Evolutionary conservation across 2,888 invertebrate species (phyloP), one percentile per base, ranked within the genome.

Genomic region (Trachelus stipa): DNA sequence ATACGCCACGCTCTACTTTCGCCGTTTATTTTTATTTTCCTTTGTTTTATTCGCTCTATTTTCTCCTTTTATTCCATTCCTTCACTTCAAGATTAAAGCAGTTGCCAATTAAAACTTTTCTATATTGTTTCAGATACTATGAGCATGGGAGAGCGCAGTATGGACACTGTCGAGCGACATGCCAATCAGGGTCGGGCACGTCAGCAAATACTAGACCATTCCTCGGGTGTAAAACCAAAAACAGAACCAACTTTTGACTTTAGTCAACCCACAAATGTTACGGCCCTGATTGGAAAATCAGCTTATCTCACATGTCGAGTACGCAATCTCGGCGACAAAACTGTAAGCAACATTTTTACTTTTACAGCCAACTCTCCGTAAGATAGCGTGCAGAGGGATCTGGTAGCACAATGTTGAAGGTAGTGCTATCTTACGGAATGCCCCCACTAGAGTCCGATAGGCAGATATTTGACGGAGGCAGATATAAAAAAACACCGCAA

Each of bases 231-330:
- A 76, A 90, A 90, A 81, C 78, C 87, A 76, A 91, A 90, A 80
- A 84, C 85, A n/a, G 91, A 91, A 78, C 91, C 91, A 11, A 88
- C 88, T 75, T 91, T 91, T 85, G 91, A 91, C 83, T 85, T 86
- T 77, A 81, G 83, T 73, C 91, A 90, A 77, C 87, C 86, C 75
- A 89, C 88, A 71, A 91, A 91, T 83, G 88, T 91, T 79, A 91
- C 91, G n/a, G 91, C 91, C 11, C 85, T 91, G 68, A 88, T 90
- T 68, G 91, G 91, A n/a, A 90, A 91, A 84, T 86, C 89, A 79
- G 91, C 91, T 83, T 91, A 91, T 83, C 89, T 91, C 77, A 90
- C 91, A 69, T 91, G 91, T 79, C 87, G 90, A 77, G 91, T 91
- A 73, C 89, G 90, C 78, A 89, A 91, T 84, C 87, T 91, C 74